Percentiles rank a stretch among this genome's conserved stretches.
These are phyloP conservation scores for Latrodectus hesperus DNA, from an alignment of 2,888 invertebrate genomes.

Conservation along the genomic window DNA sequence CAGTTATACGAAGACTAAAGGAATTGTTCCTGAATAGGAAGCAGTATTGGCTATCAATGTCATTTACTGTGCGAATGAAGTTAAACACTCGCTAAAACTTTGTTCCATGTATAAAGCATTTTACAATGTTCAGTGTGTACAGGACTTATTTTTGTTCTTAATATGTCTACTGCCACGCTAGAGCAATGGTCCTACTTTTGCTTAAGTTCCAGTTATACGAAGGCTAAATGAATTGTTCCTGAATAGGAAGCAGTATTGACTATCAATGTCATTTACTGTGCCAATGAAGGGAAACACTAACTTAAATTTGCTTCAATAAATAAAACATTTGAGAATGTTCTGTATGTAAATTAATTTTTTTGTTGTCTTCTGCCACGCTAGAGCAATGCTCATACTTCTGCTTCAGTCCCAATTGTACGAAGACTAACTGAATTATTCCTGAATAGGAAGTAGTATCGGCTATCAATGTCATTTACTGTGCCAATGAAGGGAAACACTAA, in stretches of 20 bases:
- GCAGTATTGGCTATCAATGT: neutral
- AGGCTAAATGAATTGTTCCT: conserved; percentile 1
- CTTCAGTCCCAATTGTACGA: no score
- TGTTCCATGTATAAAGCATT: no score
- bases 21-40: no score
- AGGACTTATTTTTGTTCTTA: neutral
- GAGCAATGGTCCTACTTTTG: neutral
- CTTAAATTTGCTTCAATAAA: neutral
- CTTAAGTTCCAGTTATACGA: neutral
- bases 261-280: neutral
- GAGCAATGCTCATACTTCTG: no score
- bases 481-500: no score
- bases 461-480: no score
- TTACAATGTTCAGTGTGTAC: neutral
- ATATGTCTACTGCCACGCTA: conserved; percentile 20
- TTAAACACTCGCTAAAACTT: neutral
- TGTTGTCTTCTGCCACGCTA: no score
- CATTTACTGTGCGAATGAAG: conserved; percentile 19
- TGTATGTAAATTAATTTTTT: neutral
- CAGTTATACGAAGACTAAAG: no score
- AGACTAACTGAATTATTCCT: conserved; percentile 13
- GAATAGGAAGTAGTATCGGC: conserved; percentile 23
- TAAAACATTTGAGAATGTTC: neutral
- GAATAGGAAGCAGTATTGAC: conserved; percentile 16
- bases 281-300: no score